A percentile compares a stretch with the other conserved stretches of the same genome.
These are phyloP conservation scores for Rutpela maculata DNA, from an alignment of 2,888 invertebrate species.

Conservation along the genomic window DNA sequence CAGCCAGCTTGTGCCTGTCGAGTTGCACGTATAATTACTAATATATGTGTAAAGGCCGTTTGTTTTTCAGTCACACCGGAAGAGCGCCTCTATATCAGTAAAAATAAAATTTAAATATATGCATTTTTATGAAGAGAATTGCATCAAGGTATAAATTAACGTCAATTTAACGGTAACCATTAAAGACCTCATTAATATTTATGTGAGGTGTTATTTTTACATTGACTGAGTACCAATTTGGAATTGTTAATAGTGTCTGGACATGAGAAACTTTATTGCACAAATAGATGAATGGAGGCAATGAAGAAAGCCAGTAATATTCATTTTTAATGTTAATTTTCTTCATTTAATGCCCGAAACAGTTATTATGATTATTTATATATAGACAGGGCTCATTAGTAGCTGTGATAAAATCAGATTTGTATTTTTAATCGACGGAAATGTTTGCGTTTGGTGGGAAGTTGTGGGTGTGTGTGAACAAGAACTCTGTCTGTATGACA, in stretches of 20 bases:
- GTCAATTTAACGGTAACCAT: conserved; percentile 20
- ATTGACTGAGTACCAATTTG: neutral
- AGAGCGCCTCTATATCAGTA: neutral
- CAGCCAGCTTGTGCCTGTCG: no score
- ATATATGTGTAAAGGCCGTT: neutral
- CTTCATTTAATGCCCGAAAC: neutral
- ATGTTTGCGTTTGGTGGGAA: no score
- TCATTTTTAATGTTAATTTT: conserved; percentile 2
- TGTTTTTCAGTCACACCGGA: conserved; percentile 1
- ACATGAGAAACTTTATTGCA: neutral
- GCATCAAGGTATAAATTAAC: conserved; percentile 7
- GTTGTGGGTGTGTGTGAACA: no score
- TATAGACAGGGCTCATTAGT: neutral
- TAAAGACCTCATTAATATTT: conserved; percentile 13
- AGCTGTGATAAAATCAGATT: neutral
- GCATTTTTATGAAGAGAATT: conserved; percentile 22
- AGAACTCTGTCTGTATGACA: no score
- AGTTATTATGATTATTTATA: neutral
- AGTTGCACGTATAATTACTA: no score
- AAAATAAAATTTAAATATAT: conserved; percentile 15
- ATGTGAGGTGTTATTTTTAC: conserved; percentile 9
- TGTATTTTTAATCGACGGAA: neutral
- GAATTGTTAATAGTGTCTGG: neutral
- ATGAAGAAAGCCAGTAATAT: neutral
- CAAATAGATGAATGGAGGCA: neutral